phyloP scores from a whole-genome alignment of 2,113 vertebrate genomes.

The Heterotilapia buettikoferi region DNA sequence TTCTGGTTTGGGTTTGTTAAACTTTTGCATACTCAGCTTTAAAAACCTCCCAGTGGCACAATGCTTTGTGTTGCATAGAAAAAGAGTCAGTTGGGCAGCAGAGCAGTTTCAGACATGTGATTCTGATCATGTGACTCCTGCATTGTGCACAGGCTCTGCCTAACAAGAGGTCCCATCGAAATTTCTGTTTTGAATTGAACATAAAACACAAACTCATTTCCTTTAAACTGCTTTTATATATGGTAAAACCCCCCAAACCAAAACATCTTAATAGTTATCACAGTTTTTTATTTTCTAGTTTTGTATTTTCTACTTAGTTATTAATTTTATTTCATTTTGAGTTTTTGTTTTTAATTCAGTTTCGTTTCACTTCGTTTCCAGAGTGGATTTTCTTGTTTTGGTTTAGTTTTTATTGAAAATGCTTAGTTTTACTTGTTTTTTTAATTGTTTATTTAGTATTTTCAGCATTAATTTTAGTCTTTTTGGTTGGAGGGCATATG shows the following conservation, averaged over 20 bases:
- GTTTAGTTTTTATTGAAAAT: not conserved
- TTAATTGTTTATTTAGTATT: fast-evolving
- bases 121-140: not conserved
- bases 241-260: fast-evolving
- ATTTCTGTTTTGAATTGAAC: not conserved
- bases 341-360: not conserved
- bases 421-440: not conserved
- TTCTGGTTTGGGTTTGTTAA: not conserved
- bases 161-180: not conserved
- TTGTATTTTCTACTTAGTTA: not conserved
- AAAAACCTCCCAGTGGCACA: not conserved
- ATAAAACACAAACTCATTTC: not conserved
- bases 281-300: not conserved
- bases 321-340: fast-evolving
- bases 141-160: not conserved
- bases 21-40: not conserved
- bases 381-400: not conserved
- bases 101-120: not conserved
- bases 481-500: not conserved
- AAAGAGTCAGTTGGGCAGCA: not conserved
- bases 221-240: not conserved
- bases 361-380: not conserved
- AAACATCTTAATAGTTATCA: not conserved
- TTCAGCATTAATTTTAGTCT: not conserved
- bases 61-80: not conserved